Evolutionary conservation across 1,140 invertebrate genomes (phyloP), one percentile per base, ranked within the genome.

Genomic region (Holcopasites calliopsidis): DNA sequence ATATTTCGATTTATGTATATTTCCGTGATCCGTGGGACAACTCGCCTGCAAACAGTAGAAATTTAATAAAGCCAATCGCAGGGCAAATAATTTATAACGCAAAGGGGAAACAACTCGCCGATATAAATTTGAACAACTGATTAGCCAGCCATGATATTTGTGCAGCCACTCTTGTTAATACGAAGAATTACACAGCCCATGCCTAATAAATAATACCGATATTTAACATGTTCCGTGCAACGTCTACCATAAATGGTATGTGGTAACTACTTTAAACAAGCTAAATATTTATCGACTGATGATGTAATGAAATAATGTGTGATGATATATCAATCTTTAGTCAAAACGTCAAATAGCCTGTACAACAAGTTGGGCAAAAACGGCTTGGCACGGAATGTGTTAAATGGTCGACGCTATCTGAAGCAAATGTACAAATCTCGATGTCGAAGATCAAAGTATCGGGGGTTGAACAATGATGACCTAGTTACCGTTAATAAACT

Each of bases 401-500:
- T 47, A 13, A 40, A 72, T 13, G 18, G 18, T 16, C 33, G 33
- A 18, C 35, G 35, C 40, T 50, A 40, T 50, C 21, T 3, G 44
- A 31, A 44, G 4, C 57, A 5, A 35, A 61, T 60, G 8, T 38
- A 74, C 57, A 79, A 62, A 65, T 35, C 71, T 31, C 13, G 13
- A 21, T 5, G 70, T 42, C 38, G 11, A 40, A 38, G n/a, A 35
- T 40, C 28, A 54, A 73, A 38, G 65, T 73, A 79, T 73, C 40
- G 42, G n/a, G 8, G 35, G 21, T 10, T 47, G 33, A 50, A 40
- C 62, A 57, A 74, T 68, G 79, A 40, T 74, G 49, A 31, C 42
- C 35, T 38, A 50, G 44, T 71, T 61, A 21, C 31, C 55, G 28
- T 49, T 58, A 40, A 69, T 79, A 55, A 75, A 44, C 62, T 79